Conservation (phyloP, 2,797 vertebrate species). For the Halcyon smyrnensis region DNA sequence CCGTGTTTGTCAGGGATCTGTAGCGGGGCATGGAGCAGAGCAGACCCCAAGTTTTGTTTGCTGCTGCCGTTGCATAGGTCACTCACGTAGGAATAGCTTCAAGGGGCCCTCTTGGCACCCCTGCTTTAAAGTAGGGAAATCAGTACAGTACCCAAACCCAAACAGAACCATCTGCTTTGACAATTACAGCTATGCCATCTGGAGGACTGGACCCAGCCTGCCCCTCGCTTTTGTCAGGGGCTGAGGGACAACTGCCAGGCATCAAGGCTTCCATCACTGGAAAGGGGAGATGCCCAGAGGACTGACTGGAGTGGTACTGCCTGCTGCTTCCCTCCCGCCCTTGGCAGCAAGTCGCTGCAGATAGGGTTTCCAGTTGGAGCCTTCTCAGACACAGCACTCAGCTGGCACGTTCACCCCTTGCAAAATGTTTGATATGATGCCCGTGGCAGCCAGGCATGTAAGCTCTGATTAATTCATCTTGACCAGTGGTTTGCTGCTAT, state of each 20-base stretch:
- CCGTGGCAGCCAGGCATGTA: background rate
- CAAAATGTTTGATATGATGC: constrained; percentile 50
- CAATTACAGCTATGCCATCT: background rate
- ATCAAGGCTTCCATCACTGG: background rate
- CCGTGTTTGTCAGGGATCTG: fast-evolving
- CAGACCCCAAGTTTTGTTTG: background rate
- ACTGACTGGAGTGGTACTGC: background rate
- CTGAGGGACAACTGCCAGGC: constrained; percentile 33
- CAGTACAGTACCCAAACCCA: constrained; percentile 1
- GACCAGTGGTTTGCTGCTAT: constrained; percentile 13
- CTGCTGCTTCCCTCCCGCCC: constrained; percentile 33
- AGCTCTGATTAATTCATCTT: constrained; percentile 46
- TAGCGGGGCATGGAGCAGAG: background rate
- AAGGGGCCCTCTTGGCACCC: background rate
- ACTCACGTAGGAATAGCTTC: background rate
- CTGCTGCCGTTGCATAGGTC: background rate
- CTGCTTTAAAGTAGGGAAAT: background rate
- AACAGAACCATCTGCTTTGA: constrained; percentile 48
- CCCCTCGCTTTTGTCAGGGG: background rate
- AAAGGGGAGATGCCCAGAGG: background rate
- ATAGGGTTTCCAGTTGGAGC: constrained; percentile 51
- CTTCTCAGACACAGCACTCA: constrained; percentile 5
- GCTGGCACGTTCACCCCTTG: background rate
- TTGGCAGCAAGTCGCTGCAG: constrained; percentile 39
- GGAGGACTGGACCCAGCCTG: constrained; percentile 14